phyloP scores from a whole-genome alignment of 2,888 invertebrate species.

The Drosophila macrospina region DNA sequence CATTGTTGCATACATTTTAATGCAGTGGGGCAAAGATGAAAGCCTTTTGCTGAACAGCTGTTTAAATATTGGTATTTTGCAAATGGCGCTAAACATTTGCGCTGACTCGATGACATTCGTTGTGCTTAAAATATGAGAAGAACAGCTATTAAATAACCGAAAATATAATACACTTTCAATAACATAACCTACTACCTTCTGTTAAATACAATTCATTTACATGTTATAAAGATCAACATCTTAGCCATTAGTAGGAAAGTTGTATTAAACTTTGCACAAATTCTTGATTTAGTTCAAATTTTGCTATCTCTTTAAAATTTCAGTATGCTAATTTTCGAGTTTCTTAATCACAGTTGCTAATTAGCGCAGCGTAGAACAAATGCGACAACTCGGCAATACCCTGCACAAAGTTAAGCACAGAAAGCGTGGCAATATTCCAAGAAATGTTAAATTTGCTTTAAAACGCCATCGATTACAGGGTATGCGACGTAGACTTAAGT shows the following conservation, averaged over 20 bases:
- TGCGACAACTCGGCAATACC: conserved; percentile 5
- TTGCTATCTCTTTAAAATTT: conserved; percentile 23
- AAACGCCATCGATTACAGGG: background rate
- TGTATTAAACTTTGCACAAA: conserved; percentile 5
- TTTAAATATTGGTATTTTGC: conserved; percentile 51
- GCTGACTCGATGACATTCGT: conserved; percentile 24
- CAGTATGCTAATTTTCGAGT: conserved; percentile 38
- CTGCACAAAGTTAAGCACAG: background rate
- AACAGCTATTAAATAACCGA: background rate
- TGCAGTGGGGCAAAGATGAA: conserved; percentile 53
- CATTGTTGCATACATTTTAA: conserved; percentile 62
- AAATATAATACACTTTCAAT: background rate
- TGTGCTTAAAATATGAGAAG: background rate
- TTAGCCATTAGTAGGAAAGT: conserved; percentile 6
- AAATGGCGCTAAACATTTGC: conserved; percentile 53
- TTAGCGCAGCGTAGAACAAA: conserved; percentile 21
- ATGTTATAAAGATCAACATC: background rate
- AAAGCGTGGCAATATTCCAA: background rate
- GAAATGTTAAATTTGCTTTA: background rate
- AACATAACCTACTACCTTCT: background rate
- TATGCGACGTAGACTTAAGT: conserved; percentile 12
- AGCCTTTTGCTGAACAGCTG: conserved; percentile 51
- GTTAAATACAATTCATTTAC: background rate
- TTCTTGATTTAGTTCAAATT: conserved; percentile 17
- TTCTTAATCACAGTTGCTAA: conserved; percentile 26